phyloP scores from a whole-genome alignment of 2,113 vertebrate genomes.

The Lanius collurio region DNA sequence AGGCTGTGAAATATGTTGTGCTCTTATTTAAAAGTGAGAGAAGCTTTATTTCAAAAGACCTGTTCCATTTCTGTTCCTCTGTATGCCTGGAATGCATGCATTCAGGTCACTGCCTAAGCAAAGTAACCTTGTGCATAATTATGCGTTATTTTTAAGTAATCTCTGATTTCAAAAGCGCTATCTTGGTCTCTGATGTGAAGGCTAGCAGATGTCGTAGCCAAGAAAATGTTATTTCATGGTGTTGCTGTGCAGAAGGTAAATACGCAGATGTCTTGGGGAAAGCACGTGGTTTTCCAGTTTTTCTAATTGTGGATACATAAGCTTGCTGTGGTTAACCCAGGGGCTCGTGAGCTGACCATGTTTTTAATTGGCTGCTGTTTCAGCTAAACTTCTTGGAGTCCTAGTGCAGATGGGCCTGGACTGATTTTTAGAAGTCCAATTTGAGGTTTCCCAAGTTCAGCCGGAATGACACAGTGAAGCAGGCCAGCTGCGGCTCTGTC shows the following conservation, averaged over 20 bases:
- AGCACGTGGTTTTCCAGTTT: not conserved
- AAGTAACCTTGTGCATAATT: not conserved
- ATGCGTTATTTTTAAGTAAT: not conserved
- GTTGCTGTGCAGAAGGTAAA: not conserved
- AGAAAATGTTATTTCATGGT: not conserved
- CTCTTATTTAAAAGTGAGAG: not conserved
- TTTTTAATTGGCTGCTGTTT: not conserved
- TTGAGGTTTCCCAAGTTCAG: not conserved
- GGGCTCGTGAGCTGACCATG: not conserved
- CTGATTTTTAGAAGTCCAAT: not conserved
- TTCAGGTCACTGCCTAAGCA: not conserved
- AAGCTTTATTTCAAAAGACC: not conserved
- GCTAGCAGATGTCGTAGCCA: not conserved
- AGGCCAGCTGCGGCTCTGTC: not conserved
- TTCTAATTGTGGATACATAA: not conserved
- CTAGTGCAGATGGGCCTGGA: not conserved
- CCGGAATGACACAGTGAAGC: not conserved
- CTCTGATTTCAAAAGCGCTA: not conserved
- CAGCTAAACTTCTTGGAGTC: not conserved
- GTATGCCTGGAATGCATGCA: not conserved
- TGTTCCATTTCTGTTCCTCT: not conserved
- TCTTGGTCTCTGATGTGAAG: not conserved
- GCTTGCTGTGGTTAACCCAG: not conserved
- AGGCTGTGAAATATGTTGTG: not conserved
- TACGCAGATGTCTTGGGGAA: not conserved